Evolutionary conservation across 2,888 invertebrate genomes (phyloP).

Genomic region (Physocephala rufipes): DNA sequence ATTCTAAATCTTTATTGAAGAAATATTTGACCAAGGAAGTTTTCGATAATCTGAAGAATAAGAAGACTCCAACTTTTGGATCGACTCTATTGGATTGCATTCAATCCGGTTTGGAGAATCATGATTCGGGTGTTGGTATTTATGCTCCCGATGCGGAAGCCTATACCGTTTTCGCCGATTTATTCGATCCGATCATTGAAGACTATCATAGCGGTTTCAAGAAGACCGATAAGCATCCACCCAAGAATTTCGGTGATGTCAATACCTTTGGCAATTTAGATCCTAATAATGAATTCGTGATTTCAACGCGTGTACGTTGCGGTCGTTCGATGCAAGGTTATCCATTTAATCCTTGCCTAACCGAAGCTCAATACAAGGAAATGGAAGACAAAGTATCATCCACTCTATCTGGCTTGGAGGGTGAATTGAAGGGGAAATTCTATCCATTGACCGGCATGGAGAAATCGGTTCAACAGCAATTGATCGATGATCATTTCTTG

Average conservation of each 20-base stretch:
- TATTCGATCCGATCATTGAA: conserved; percentile 98
- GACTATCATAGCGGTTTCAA: conserved; percentile 97
- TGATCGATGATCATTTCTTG: conserved; percentile 97
- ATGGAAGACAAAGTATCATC: conserved; percentile 91
- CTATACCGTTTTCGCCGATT: conserved; percentile 88
- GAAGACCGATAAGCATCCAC: conserved; percentile 92
- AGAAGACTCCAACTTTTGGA: conserved; percentile 89
- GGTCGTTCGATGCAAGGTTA: conserved; percentile 95
- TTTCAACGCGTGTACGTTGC: conserved; percentile 95
- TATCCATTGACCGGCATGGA: conserved; percentile 95
- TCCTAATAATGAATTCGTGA: conserved; percentile 88
- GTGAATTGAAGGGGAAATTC: conserved; percentile 94
- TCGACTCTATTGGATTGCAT: conserved; percentile 93
- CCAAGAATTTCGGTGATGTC: conserved; percentile 94
- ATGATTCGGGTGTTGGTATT: conserved; percentile 96
- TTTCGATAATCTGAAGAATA: conserved; percentile 90
- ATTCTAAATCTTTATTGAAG: conserved; percentile 96
- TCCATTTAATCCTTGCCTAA: conserved; percentile 97
- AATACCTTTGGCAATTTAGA: conserved; percentile 90
- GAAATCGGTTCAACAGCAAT: conserved; percentile 93
- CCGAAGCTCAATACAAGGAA: conserved; percentile 96
- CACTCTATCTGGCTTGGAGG: conserved; percentile 83
- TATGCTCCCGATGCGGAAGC: conserved; percentile 97
- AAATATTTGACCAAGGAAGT: conserved; percentile 92
- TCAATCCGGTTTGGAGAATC: conserved; percentile 96